Evolutionary conservation across 1,140 invertebrate genomes (phyloP).

Genomic region (Leptinotarsa undecemlineata): DNA sequence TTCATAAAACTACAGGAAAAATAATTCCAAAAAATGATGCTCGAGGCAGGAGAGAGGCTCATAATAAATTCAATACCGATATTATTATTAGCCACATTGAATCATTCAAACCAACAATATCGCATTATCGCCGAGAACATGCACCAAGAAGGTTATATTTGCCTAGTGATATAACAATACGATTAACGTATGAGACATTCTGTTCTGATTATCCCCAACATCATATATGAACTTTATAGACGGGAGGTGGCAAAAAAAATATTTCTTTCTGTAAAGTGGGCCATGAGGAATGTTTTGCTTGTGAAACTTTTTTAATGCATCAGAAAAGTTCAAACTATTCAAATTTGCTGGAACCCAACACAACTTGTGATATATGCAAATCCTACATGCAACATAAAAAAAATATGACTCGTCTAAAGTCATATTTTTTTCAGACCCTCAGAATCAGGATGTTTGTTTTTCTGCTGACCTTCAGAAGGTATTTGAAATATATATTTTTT

Average conservation of each 20-base stretch:
- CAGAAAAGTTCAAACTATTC: constrained; percentile 16
- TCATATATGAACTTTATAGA: constrained; percentile 22
- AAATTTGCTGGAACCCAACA: neutral
- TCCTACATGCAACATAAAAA: constrained; percentile 9
- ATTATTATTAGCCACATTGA: constrained; percentile 12
- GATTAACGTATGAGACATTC: neutral
- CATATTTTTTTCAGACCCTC: neutral
- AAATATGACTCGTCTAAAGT: neutral
- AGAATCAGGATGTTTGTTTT: neutral
- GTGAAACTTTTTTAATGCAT: constrained; percentile 2
- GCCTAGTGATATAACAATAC: constrained; percentile 16
- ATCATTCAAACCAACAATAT: constrained; percentile 27
- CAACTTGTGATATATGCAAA: constrained; percentile 14
- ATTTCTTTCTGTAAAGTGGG: constrained; percentile 18
- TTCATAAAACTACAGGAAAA: neutral
- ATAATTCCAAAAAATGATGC: neutral
- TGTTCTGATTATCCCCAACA: constrained; percentile 4
- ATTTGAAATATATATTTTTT: constrained; percentile 5
- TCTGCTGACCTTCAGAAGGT: constrained; percentile 4
- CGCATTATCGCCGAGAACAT: constrained; percentile 24
- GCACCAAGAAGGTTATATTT: constrained; percentile 15
- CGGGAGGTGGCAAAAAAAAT: constrained; percentile 17
- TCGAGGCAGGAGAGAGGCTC: neutral
- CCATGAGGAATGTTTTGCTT: constrained; percentile 19
- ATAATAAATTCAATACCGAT: constrained; percentile 14